Evolutionary conservation across 2,113 vertebrate species (phyloP).

Genomic region (Addax nasomaculatus): DNA sequence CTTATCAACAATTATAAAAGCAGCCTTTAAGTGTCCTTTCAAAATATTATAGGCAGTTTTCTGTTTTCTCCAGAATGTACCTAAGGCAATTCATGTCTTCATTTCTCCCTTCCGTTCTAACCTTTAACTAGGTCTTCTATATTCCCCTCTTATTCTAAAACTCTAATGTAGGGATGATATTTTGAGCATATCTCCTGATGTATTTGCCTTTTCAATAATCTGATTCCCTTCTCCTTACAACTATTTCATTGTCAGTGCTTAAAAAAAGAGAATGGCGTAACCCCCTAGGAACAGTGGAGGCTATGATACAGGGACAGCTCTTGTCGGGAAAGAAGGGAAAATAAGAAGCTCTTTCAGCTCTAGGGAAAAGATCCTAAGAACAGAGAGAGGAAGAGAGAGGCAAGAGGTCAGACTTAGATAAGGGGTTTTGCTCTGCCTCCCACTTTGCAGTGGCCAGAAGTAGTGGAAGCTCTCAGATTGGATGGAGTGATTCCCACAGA

Average conservation of each 20-base stretch:
- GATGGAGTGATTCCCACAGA: not conserved
- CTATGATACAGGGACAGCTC: not conserved
- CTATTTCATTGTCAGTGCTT: not conserved
- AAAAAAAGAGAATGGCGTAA: not conserved
- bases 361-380: not conserved
- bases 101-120: not conserved
- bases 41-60: not conserved
- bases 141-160: not conserved
- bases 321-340: not conserved
- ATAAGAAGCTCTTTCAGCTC: not conserved
- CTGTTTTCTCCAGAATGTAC: not conserved
- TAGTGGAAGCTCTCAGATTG: not conserved
- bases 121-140: not conserved
- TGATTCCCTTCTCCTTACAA: not conserved
- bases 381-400: not conserved
- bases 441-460: not conserved
- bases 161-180: not conserved
- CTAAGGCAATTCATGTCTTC: not conserved
- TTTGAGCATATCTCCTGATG: not conserved
- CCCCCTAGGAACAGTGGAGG: not conserved
- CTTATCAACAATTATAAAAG: not conserved
- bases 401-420: not conserved
- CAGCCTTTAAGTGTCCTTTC: not conserved
- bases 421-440: not conserved
- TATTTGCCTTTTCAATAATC: not conserved